phyloP scores from a whole-genome alignment of 1,140 invertebrate species.

The Himalopsyche phryganea region DNA sequence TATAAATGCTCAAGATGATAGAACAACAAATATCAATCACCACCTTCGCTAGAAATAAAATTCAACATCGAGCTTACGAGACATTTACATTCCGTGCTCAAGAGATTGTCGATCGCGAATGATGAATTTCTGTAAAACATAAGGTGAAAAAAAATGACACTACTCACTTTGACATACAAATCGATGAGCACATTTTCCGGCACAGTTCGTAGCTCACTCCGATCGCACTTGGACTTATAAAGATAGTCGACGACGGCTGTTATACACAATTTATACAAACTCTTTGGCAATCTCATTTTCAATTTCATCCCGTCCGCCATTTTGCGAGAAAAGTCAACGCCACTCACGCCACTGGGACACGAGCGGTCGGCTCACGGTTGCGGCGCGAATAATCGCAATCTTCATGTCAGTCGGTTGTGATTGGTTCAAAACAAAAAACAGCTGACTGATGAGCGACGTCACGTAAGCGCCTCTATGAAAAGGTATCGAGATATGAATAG shows the following conservation, averaged over 20 bases:
- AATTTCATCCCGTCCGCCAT: slow-evolving; percentile 54
- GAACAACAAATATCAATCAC: too few species aligned
- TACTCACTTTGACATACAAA: slow-evolving; percentile 63
- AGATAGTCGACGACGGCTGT: slow-evolving; percentile 50
- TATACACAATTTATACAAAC: slow-evolving; percentile 56
- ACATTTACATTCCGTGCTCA: too few species aligned
- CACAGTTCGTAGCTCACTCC: slow-evolving; percentile 46
- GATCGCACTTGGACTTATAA: slow-evolving; percentile 46
- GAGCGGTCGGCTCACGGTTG: slow-evolving; percentile 41
- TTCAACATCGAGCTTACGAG: too few species aligned
- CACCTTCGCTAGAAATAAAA: too few species aligned
- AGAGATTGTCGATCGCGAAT: too few species aligned
- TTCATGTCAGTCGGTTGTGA: slow-evolving; percentile 36
- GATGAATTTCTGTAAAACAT: slow-evolving; percentile 3
- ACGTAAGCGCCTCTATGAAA: background rate
- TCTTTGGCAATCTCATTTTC: slow-evolving; percentile 49
- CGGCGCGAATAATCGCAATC: slow-evolving; percentile 8
- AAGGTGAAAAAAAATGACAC: slow-evolving; percentile 7
- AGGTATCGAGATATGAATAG: too few species aligned
- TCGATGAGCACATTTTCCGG: slow-evolving; percentile 63
- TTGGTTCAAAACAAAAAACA: slow-evolving; percentile 22
- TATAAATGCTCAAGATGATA: too few species aligned
- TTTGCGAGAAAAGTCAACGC: slow-evolving; percentile 39
- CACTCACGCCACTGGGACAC: background rate
- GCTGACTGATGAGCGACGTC: slow-evolving; percentile 19